Evolutionary conservation across 1,140 invertebrate species (phyloP), one percentile per base, ranked within the genome.

Genomic region (Papilio helenus): DNA sequence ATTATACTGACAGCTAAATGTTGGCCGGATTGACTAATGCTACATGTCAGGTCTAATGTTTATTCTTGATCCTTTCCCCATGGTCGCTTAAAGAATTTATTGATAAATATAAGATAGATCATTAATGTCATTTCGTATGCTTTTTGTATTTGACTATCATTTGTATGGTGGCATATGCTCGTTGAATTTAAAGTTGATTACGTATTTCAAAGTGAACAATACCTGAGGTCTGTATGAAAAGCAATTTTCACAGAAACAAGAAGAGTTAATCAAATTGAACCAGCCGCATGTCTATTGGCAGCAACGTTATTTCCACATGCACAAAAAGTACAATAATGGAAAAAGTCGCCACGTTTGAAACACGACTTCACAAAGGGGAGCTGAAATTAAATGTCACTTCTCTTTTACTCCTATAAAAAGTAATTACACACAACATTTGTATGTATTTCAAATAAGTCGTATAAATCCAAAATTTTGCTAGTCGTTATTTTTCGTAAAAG

Each of bases 341-440:
- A 89, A 87, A 88, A 82, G 81, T 72, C 71, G 58, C 77, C 73
- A 79, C 80, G 78, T 85, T 87, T 80, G 82, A 80, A 84, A 87
- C 78, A 79, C 71, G 81, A 82, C 79, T 68, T 80, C 79, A 88
- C 87, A 90, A 87, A 88, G 86, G 82, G 82, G 81, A 86, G 87
- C 86, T 87, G 82, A 89, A 91, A 91, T 90, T 87, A 91, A 90
- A 88, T 86, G 87, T 88, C 90, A 87, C 71, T 65, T 76, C 77
- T 83, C 73, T 82, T 39, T 82, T 79, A 77, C 79, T 76, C 65
- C 82, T 79, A 86, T 89, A 81, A 85, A 88, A 0, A 86, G 86
- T 83, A 88, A 87, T 82, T 88, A 89, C 80, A 65, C 81, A 83
- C 68, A 73, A 87, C 84, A 83, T 81, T 84, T 82, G 8, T 68